Evolutionary conservation across 2,888 invertebrate species (phyloP), one percentile per base, ranked within the genome.

Genomic region (Halocaridina rubra): DNA sequence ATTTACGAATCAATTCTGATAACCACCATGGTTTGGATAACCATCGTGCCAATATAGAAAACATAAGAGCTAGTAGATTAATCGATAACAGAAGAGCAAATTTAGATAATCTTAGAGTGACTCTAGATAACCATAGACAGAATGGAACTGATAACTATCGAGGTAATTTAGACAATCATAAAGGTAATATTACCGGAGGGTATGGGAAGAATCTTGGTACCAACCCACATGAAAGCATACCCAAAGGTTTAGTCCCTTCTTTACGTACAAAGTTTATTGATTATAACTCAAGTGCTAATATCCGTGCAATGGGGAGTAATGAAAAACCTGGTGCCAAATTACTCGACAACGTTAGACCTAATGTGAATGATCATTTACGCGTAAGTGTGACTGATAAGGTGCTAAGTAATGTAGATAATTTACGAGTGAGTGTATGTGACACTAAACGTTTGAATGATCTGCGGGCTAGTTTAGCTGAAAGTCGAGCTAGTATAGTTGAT

Each of bases 401-500:
- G 39, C 32, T 57, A n/a, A 74, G 24, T 1, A 80, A 72, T 59
- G 30, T 59, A 2, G 85, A 85, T 24, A 85, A 85, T 46, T 29
- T 85, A 29, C 74, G 85, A 19, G 84, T 84, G 59, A 84, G 84
- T 24, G 85, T 85, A 32, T 75, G 76, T 69, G 85, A 85, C 32
- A 61, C 85, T n/a, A 85, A 85, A 29, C 30, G 80, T 29, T 32
- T 85, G 24, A 85, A 46, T 19, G 85, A 85, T 22, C 57, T 85
- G n/a, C 61, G 85, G n/a, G 57, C 85, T 16, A 85, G 80, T 67
- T 33, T 85, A 39, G 75, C 85, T 7, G 85, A 85, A 33, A 78
- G 69, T 24, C 64, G 80, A 29, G 69, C 22, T 19, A 67, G 77
- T 22, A 27, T 80, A 32, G 67, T 74, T 0, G 82, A 88, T 10